phyloP scores from a whole-genome alignment of 2,113 vertebrate genomes.

The Peucedramus taeniatus region DNA sequence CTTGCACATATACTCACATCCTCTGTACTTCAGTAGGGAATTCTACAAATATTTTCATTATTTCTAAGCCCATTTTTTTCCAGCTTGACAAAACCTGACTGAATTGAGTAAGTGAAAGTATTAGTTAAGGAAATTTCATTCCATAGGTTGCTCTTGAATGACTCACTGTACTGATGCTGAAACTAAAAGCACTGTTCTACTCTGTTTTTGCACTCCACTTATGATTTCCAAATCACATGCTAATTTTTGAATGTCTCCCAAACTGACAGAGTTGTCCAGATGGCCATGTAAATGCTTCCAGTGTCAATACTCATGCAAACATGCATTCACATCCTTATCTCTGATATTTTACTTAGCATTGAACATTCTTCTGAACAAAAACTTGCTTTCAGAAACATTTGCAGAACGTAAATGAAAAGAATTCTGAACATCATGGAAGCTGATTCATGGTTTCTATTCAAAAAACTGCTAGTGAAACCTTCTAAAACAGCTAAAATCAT shows the following conservation, averaged over 20 bases:
- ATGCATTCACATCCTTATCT: background rate
- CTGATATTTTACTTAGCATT: background rate
- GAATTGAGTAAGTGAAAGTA: background rate
- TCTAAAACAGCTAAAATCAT: background rate
- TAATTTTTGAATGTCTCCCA: background rate
- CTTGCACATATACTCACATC: background rate
- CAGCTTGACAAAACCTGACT: background rate
- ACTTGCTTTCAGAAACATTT: background rate
- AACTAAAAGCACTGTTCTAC: background rate
- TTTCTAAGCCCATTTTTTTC: background rate
- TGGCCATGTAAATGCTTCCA: slow-evolving; percentile 8
- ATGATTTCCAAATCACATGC: background rate
- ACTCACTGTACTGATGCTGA: background rate
- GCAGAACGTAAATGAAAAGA: background rate
- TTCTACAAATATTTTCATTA: background rate
- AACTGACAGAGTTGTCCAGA: slow-evolving; percentile 20
- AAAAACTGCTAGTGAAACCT: background rate
- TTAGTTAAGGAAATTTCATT: background rate
- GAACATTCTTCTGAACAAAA: background rate
- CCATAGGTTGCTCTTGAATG: background rate
- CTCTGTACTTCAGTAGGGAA: background rate
- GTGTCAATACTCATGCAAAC: background rate
- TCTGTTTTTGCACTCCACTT: background rate
- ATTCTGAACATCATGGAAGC: background rate
- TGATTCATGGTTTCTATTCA: slow-evolving; percentile 21